Evolutionary conservation across 1,140 invertebrate species (phyloP).

Genomic region (Hydropsyche tenuis): DNA sequence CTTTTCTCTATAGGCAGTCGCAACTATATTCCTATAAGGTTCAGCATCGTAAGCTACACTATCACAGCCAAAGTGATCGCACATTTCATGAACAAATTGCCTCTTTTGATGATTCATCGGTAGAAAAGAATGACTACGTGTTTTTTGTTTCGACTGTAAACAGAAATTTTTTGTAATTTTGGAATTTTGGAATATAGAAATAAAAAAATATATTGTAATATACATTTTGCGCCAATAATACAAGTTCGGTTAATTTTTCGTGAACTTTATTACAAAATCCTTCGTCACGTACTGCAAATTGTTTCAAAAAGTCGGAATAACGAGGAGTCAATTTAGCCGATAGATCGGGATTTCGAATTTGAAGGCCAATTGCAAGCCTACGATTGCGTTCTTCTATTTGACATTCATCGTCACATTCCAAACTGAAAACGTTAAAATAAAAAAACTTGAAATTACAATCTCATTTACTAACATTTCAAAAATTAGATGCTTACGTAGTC

Average conservation of each 20-base stretch:
- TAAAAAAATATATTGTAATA: background rate
- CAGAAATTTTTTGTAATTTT: background rate
- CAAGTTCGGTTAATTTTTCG: constrained; percentile 83
- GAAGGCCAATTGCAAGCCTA: constrained; percentile 84
- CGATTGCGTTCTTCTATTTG: constrained; percentile 84
- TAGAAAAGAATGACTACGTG: constrained; percentile 87
- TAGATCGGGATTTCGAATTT: constrained; percentile 88
- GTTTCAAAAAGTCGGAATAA: constrained; percentile 88
- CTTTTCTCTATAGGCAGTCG: constrained; percentile 84
- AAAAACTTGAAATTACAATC: background rate
- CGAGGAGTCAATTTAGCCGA: constrained; percentile 78
- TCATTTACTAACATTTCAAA: background rate
- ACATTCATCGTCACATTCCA: constrained; percentile 95
- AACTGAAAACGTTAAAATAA: constrained; percentile 57
- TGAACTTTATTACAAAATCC: constrained; percentile 84
- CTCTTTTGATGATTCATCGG: constrained; percentile 92
- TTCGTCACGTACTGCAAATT: constrained; percentile 83
- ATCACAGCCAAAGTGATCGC: constrained; percentile 92
- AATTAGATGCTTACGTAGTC: constrained; percentile 51
- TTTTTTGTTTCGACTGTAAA: constrained; percentile 79
- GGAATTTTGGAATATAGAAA: background rate
- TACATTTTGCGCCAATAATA: constrained; percentile 82
- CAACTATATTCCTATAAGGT: constrained; percentile 93
- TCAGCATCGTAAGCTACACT: constrained; percentile 93
- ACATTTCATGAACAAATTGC: constrained; percentile 90